A percentile compares a stretch with the other conserved stretches of the same genome.
These are phyloP conservation scores for Eremophila alpestris DNA, from an alignment of 2,797 vertebrate genomes.

Conservation along the genomic window DNA sequence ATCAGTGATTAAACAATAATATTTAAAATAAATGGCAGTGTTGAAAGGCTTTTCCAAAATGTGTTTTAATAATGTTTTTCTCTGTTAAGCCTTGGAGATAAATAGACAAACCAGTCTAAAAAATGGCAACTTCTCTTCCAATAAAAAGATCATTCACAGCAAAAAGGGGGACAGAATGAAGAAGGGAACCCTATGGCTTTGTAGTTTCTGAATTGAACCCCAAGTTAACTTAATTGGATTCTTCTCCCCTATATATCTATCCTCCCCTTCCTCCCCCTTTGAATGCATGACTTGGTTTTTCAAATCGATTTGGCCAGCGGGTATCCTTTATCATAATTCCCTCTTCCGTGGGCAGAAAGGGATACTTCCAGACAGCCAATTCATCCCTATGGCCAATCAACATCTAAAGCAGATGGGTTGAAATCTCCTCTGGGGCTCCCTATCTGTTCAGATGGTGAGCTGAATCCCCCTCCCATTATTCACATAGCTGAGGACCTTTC, in stretches of 20 bases:
- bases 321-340: neutral
- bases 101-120: conserved; percentile 43
- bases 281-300: neutral
- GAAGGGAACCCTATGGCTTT: neutral
- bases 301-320: neutral
- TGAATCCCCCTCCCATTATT: neutral
- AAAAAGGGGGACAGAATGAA: neutral
- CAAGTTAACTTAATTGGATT: neutral
- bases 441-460: neutral
- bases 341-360: neutral
- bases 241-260: neutral
- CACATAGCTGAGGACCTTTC: neutral
- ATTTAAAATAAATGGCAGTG: conserved; percentile 58
- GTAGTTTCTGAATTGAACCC: conserved; percentile 15
- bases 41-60: conserved; percentile 54
- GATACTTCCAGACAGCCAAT: neutral
- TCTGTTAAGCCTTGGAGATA: conserved; percentile 59
- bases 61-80: conserved; percentile 61
- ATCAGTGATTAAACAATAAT: conserved; percentile 65
- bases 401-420: neutral
- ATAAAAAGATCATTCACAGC: neutral
- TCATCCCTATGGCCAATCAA: neutral
- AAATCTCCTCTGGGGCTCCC: neutral
- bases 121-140: conserved; percentile 27
- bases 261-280: neutral